Evolutionary conservation across 1,140 invertebrate species (phyloP), one percentile per base, ranked within the genome.

Genomic region (Drosophila nigromelanica): DNA sequence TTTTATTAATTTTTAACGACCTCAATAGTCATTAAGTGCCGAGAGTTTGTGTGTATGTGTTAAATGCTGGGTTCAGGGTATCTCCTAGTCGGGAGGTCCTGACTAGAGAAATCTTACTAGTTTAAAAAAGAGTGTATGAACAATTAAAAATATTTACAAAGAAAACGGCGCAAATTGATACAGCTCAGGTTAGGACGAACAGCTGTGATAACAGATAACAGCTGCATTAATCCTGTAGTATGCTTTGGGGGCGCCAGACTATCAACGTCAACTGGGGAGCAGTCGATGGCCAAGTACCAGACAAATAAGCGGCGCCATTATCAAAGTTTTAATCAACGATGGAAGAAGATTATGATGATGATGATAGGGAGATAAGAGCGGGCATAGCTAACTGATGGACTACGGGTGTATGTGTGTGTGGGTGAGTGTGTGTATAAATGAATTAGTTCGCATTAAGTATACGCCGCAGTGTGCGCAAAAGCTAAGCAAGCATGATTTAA

Each of bases 401-500:
- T 63, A 14, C 5, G 27, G 27, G 27, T 4, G 18, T 42, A 5
- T 79, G 54, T 54, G 50, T 39, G 59, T 51, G 56, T 45, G 45
- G 50, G 58, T 42, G 42, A 64, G 59, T 72, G 35, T 56, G 50
- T 76, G 50, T 76, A 83, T 81, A 72, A 83, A 89, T 89, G 80
- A 89, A 89, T 89, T 89, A 89, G 79, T 89, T 89, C 78, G 63
- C 83, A 89, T 89, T 89, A 89, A 87, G 83, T 79, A 87, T 83
- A 79, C 83, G 76, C 78, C 72, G 43, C 60, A 76, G 61, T 58
- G 48, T 66, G 67, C 61, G 59, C 70, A 40, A 51, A 66, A 59
- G 50, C 69, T 50, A 62, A 73, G 72, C 69, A 56, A 63, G 59
- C 58, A 76, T 78, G 76, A 83, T 89, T 87, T 83, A 77, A 74